Evolutionary conservation across 1,140 invertebrate genomes (phyloP), one percentile per base, ranked within the genome.

Genomic region (Maniola jurtina): DNA sequence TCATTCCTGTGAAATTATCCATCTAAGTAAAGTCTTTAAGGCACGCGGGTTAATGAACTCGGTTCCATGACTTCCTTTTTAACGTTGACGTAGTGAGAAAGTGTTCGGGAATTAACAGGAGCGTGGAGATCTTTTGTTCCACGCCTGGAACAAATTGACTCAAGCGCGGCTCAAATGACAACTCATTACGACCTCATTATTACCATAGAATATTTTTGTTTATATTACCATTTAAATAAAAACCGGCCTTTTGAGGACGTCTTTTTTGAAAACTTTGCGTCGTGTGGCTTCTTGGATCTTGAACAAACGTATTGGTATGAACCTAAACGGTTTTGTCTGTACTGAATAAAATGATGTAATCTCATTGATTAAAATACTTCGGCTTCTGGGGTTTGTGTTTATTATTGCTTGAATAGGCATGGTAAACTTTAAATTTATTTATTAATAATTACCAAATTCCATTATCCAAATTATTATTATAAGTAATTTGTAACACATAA

Each of bases 31-130:
- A 15, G 10, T 55, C 61, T 61, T 74, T 55, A 34, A 55, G 52
- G 52, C 59, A 63, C 64, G 38, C 69, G 69, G 81, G 72, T 67
- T 82, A 84, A 80, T 75, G 84, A 88, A 78, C 85, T 76, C 66
- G 56, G 63, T 69, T 59, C 79, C 86, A 85, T 89, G 86, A 88
- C 85, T 88, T 89, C 86, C 86, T 88, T 77, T 86, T 89, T 83
- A 89, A 84, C 76, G 75, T 73, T 73, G 68, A 58, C 63, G 71
- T 76, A 79, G 74, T 84, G 84, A 77, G 85, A 86, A 87, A 84
- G 82, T 79, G 81, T 77, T 73, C 71, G 75, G 67, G 78, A 80
- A 83, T 80, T 81, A 85, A 86, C 76, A 83, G 80, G 76, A 83
- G 76, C 80, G 82, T 83, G 65, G 73, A 76, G 69, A 63, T 62